Evolutionary conservation across 1,140 invertebrate genomes (phyloP), one percentile per base, ranked within the genome.

Genomic region (Drosophila mayri): DNA sequence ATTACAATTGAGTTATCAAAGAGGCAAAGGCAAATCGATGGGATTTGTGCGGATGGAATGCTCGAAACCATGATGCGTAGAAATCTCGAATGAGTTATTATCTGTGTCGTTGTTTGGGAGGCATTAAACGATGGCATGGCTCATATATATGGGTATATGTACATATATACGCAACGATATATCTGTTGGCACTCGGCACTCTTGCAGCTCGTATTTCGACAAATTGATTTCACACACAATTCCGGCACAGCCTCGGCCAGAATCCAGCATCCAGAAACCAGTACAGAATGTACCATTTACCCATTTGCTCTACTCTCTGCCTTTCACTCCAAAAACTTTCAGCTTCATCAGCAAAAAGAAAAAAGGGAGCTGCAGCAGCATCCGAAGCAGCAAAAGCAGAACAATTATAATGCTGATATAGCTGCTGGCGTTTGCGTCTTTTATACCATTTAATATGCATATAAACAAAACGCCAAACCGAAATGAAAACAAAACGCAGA

Each of bases 171-270:
- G 11, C 37, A 32, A 18, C 16, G 14, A 62, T 65, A 28, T 58
- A 52, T 47, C 60, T 18, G 43, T 52, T 50, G 20, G 30, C 68
- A 55, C 57, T 38, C 44, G 47, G 57, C 46, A 50, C 62, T 87
- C 70, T 50, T 30, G 32, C 80, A 65, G 76, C 83, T 87, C 67
- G 73, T 80, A 88, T 87, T 88, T 80, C 50, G 80, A 87, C 83
- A 87, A 87, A 87, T 87, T 87, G 83, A 87, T 87, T 87, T 88
- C 84, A 87, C 83, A 87, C 83, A 88, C 83, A 79, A 50, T 79
- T 82, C 74, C 67, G 46, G 38, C 70, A 22, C 57, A 54, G 52
- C 9, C 52, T 55, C 49, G 18, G 22, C 25, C 47, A 54, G 50
- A 22, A 3, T 22, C 25, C 25, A 25, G 25, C 9, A 20, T 22